A percentile compares a stretch with the other conserved stretches of the same genome.
Conservation (phyloP, 1,140 invertebrate species). For the Drosophila miranda region DNA sequence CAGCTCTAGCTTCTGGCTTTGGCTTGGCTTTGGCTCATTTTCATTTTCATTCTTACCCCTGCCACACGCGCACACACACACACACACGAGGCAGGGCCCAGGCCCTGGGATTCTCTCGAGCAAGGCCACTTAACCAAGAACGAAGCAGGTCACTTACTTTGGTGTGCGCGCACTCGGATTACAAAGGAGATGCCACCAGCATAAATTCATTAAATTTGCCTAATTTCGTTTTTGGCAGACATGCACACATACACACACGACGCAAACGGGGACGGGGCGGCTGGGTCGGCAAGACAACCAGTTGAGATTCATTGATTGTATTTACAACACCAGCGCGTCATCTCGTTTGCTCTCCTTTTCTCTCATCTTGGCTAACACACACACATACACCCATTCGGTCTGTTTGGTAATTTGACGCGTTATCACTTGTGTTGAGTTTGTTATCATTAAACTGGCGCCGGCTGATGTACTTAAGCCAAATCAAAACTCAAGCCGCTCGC, state of each 20-base stretch:
- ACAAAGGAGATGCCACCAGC: slow-evolving; percentile 78
- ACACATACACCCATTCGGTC: slow-evolving; percentile 3
- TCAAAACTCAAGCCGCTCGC: slow-evolving; percentile 54
- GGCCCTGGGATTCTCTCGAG: slow-evolving; percentile 21
- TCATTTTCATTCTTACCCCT: slow-evolving; percentile 28
- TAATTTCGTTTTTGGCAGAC: slow-evolving; percentile 70
- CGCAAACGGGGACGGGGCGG: slow-evolving; percentile 24
- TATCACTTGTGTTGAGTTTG: slow-evolving; percentile 80
- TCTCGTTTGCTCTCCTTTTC: background rate
- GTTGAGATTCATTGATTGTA: slow-evolving; percentile 81
- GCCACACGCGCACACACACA: slow-evolving; percentile 1
- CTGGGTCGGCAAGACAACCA: slow-evolving; percentile 58
- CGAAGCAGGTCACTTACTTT: slow-evolving; percentile 72
- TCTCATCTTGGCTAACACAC: background rate
- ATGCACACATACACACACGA: slow-evolving; percentile 14
- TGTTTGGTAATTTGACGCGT: slow-evolving; percentile 76
- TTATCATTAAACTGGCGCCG: slow-evolving; percentile 75
- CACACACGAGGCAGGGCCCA: background rate
- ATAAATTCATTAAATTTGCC: slow-evolving; percentile 81
- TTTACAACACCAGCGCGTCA: slow-evolving; percentile 70
- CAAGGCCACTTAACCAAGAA: slow-evolving; percentile 66
- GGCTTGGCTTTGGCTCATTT: slow-evolving; percentile 21
- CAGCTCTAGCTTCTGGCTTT: background rate
- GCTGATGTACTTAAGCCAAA: slow-evolving; percentile 71
- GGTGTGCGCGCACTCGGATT: slow-evolving; percentile 67